Evolutionary conservation across 2,888 invertebrate species (phyloP).

Genomic region (Acanthoscelides obtectus): DNA sequence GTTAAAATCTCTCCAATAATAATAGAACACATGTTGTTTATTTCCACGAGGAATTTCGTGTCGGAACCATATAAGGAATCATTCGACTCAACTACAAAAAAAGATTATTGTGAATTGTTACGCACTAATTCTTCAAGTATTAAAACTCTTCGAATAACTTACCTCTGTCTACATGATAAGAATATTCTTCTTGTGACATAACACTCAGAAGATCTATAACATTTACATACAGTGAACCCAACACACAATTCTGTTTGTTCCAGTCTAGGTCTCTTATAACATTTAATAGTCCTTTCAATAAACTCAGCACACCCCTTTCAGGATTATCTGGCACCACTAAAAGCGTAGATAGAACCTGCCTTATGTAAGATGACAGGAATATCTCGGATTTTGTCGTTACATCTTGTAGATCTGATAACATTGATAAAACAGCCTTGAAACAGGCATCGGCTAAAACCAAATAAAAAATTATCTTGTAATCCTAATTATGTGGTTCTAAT

Average conservation of each 20-base stretch:
- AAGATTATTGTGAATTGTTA: neutral
- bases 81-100: constrained; percentile 77
- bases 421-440: constrained; percentile 80
- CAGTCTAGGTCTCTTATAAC: constrained; percentile 72
- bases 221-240: constrained; percentile 66
- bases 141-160: constrained; percentile 13
- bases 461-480: neutral
- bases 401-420: constrained; percentile 77
- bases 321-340: constrained; percentile 86
- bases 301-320: constrained; percentile 79
- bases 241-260: constrained; percentile 61
- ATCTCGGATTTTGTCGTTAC: constrained; percentile 68
- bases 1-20: constrained; percentile 72
- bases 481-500: neutral
- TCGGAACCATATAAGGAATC: constrained; percentile 89
- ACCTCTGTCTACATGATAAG: constrained; percentile 83
- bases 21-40: constrained; percentile 71
- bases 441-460: constrained; percentile 78
- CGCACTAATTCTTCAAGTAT: too few relatives aligned
- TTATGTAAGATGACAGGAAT: constrained; percentile 65
- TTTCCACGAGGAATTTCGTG: constrained; percentile 75
- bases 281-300: constrained; percentile 76
- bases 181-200: constrained; percentile 76
- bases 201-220: constrained; percentile 75
- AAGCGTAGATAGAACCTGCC: constrained; percentile 76